These are phyloP conservation scores for Syritta pipiens DNA, from an alignment of 2,888 invertebrate species.

Conservation along the genomic window DNA sequence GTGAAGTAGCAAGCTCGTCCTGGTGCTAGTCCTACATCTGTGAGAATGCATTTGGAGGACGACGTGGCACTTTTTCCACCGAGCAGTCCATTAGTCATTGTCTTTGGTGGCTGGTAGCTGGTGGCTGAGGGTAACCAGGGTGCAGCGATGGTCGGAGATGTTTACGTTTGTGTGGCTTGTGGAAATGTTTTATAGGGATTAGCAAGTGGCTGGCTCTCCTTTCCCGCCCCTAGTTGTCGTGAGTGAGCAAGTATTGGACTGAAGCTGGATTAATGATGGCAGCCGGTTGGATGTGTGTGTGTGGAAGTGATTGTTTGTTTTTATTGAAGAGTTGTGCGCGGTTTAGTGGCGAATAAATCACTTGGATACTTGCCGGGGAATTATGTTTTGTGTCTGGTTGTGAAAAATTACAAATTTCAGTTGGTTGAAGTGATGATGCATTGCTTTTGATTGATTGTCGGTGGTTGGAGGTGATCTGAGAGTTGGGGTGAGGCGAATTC, in stretches of 20 bases:
- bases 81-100: conserved; percentile 65
- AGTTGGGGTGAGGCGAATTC: no score
- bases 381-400: conserved; percentile 7
- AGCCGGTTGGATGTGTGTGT: conserved; percentile 33
- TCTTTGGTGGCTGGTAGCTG: conserved; percentile 31
- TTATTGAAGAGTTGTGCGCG: conserved; percentile 30
- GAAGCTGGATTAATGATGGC: conserved; percentile 60
- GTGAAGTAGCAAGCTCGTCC: conserved; percentile 42
- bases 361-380: conserved; percentile 13
- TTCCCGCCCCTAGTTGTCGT: conserved; percentile 15
- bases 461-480: neutral
- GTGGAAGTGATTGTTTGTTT: conserved; percentile 55
- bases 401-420: conserved; percentile 49
- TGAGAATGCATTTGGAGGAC: conserved; percentile 30
- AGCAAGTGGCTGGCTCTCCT: conserved; percentile 39
- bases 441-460: conserved; percentile 16
- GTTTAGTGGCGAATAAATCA: conserved; percentile 54
- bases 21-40: no score
- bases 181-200: conserved; percentile 54
- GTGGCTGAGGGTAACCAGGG: neutral
- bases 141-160: conserved; percentile 25
- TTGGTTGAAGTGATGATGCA: conserved; percentile 26
- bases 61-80: conserved; percentile 38
- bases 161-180: conserved; percentile 43
- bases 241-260: conserved; percentile 40